Base-by-base conservation (phyloP, 1,140 invertebrate genomes). In the Caerostris darwini region DNA sequence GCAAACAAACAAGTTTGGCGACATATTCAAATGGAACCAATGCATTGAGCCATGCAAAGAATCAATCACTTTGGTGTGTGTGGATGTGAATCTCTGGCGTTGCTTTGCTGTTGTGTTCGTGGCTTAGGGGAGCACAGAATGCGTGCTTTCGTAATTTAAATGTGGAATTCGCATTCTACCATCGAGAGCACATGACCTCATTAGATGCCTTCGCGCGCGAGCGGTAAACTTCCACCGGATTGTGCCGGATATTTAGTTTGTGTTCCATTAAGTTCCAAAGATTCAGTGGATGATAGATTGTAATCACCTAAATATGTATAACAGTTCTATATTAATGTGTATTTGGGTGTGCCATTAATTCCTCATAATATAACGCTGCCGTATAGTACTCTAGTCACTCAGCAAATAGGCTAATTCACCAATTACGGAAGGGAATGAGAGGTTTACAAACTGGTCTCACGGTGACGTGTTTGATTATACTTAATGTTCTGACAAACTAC, bases 11-110 rank as follows among this genome's bases (percentile, higher is more conserved):
- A 90, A 90, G 89, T n/a, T 53, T n/a, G 81, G 58, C 69, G 89
- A 90, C 89, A 90, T 54, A 54, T 81, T 58, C 81, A 90, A 90
- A 90, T 81, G 89, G n/a, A 54, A 54, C 7, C 69, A n/a, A 90
- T 90, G 69, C 7, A 90, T 90, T 69, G 81, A 67, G 67, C 12
- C 54, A 90, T 34, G 69, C 8, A 69, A 58, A 77, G 89, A 77
- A 90, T 90, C 89, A 90, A 90, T 90, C 89, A 90, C 89, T 6
- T 34, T 19, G 8, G 53, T 57, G 17, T n/a, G 71, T 12, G 34
- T 54, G 19, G 59, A n/a, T n/a, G n/a, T n/a, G n/a, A n/a, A n/a
- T n/a, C 34, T 34, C 19, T 64, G 17, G 12, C 57, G n/a, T 58
- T 34, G 34, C 19, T 7, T 10, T 53, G 10, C 56, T 19, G 56